These are phyloP conservation scores for Euplagia quadripunctaria DNA, from an alignment of 2,888 invertebrate genomes.

Conservation along the genomic window DNA sequence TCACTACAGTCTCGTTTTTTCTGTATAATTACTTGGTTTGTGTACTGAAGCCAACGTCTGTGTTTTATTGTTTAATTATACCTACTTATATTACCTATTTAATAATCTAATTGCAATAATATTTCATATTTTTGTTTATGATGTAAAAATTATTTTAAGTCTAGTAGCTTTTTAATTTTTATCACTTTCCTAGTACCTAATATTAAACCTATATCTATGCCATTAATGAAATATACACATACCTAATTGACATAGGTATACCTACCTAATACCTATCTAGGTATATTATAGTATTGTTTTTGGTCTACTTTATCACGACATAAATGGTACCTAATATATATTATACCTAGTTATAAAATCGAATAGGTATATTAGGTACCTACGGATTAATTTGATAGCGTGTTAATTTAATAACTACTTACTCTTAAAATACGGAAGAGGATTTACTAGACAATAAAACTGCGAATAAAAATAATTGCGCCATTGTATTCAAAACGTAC, in stretches of 20 bases:
- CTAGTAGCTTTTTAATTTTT: background rate
- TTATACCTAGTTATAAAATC: background rate
- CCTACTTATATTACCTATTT: too few relatives aligned
- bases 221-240: too few relatives aligned
- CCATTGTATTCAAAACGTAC: constrained; percentile 83
- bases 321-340: background rate
- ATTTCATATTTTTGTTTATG: background rate
- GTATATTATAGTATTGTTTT: background rate
- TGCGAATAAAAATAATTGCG: constrained; percentile 69
- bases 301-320: background rate
- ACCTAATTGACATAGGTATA: too few relatives aligned
- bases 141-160: too few relatives aligned
- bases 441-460: constrained; percentile 63
- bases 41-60: background rate
- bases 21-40: constrained; percentile 4
- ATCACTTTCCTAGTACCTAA: background rate
- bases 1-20: constrained; percentile 21
- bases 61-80: background rate
- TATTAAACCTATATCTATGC: too few relatives aligned
- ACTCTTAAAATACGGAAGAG: constrained; percentile 50
- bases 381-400: constrained; percentile 3
- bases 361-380: background rate
- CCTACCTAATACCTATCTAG: background rate
- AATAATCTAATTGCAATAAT: background rate
- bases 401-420: constrained; percentile 24